Conservation (phyloP, 2,113 vertebrate species). For the Pleuronectes platessa region DNA sequence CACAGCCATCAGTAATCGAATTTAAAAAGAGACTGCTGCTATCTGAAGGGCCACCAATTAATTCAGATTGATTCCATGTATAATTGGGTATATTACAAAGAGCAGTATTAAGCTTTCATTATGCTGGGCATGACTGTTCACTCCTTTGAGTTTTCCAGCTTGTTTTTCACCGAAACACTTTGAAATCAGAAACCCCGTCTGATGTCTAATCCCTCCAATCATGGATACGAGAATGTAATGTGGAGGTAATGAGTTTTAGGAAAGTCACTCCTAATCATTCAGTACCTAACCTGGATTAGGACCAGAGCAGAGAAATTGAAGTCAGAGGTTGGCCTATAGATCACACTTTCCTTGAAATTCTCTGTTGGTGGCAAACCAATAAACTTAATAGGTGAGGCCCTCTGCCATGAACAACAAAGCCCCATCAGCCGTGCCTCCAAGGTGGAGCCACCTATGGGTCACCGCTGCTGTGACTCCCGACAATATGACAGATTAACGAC, state of each 20-base stretch:
- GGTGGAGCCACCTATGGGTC: slow-evolving; percentile 76
- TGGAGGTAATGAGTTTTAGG: slow-evolving; percentile 61
- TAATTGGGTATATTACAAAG: slow-evolving; percentile 71
- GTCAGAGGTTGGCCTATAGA: slow-evolving; percentile 66
- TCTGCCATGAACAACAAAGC: slow-evolving; percentile 77
- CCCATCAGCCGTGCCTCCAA: slow-evolving; percentile 71
- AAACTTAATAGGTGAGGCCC: slow-evolving; percentile 79
- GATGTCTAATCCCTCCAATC: slow-evolving; percentile 54
- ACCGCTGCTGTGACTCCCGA: slow-evolving; percentile 68
- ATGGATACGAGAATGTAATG: slow-evolving; percentile 36
- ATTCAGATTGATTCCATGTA: slow-evolving; percentile 71
- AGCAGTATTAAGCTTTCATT: slow-evolving; percentile 68
- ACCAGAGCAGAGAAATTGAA: slow-evolving; percentile 55
- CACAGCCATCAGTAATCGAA: slow-evolving; percentile 75
- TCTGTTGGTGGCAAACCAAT: slow-evolving; percentile 78
- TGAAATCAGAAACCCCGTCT: slow-evolving; percentile 36
- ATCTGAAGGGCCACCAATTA: slow-evolving; percentile 71
- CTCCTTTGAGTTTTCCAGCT: slow-evolving; percentile 48
- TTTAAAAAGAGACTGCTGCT: slow-evolving; percentile 70
- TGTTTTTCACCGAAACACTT: slow-evolving; percentile 52
- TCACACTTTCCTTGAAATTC: slow-evolving; percentile 71
- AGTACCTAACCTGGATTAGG: slow-evolving; percentile 66
- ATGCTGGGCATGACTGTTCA: slow-evolving; percentile 43
- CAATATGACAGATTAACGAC: slow-evolving; percentile 85
- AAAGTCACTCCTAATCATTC: slow-evolving; percentile 56